Conservation (phyloP, 2,888 invertebrate species). For the Netelia fuscicornis region DNA sequence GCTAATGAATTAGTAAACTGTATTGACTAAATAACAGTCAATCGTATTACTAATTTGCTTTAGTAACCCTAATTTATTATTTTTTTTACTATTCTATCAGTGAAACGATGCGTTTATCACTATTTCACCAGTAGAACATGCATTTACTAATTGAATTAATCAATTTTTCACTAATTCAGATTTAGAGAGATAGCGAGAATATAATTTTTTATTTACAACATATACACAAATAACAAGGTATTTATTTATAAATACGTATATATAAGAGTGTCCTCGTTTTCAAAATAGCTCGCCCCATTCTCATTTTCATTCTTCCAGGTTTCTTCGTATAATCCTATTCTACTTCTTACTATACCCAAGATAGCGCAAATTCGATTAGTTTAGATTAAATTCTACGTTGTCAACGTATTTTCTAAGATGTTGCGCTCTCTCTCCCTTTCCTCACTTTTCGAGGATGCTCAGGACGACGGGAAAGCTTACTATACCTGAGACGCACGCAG, state of each 20-base stretch:
- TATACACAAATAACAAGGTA: background rate
- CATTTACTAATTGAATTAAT: too few species aligned
- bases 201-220: too few species aligned
- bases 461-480: conserved; percentile 9
- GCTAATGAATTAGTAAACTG: too few species aligned
- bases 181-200: too few species aligned
- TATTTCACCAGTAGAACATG: too few species aligned
- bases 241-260: background rate
- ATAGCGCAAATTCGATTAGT: conserved; percentile 64
- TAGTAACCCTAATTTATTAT: too few species aligned
- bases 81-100: too few species aligned
- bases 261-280: conserved; percentile 31
- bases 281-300: conserved; percentile 8
- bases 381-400: conserved; percentile 68
- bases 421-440: conserved; percentile 1
- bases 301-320: conserved; percentile 59
- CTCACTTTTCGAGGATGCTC: conserved; percentile 13
- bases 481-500: conserved; percentile 23
- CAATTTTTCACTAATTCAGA: too few species aligned
- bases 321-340: conserved; percentile 40
- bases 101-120: too few species aligned
- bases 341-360: conserved; percentile 22
- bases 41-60: too few species aligned
- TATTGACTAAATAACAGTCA: too few species aligned
- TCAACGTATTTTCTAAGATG: conserved; percentile 61